Percentiles rank a stretch among this genome's conserved stretches.
These are phyloP conservation scores for Corythoichthys haematopterus DNA, from an alignment of 2,113 vertebrate species.

Conservation along the genomic window DNA sequence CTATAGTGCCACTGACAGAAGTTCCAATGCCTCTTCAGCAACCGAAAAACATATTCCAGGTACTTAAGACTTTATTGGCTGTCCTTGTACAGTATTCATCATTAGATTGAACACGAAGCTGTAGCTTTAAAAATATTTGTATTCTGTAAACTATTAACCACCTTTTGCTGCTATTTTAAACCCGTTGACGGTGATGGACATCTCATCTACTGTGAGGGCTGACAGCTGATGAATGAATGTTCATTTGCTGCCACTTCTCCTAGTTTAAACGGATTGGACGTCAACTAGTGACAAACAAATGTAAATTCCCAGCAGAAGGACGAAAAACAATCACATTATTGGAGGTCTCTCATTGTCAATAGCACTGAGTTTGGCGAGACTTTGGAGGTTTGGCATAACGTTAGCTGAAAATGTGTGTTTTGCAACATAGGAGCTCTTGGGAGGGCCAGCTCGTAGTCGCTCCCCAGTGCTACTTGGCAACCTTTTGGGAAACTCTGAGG, in stretches of 20 bases:
- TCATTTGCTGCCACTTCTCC: too few species aligned
- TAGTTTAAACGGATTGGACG: too few species aligned
- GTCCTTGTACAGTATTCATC: not conserved
- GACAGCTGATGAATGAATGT: too few species aligned
- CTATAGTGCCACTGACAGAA: slow-evolving; percentile 77
- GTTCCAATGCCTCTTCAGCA: slow-evolving; percentile 71
- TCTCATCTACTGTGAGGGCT: too few species aligned
- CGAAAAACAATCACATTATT: too few species aligned
- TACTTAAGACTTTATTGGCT: slow-evolving; percentile 40
- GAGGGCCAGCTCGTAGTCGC: slow-evolving; percentile 73
- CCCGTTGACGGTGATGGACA: too few species aligned
- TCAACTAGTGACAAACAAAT: too few species aligned
- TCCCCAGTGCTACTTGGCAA: slow-evolving; percentile 80
- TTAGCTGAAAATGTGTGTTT: not conserved
- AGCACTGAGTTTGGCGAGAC: not conserved
- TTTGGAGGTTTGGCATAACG: not conserved
- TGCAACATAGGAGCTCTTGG: slow-evolving; percentile 81
- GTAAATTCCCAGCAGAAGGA: too few species aligned
- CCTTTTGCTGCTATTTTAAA: too few species aligned
- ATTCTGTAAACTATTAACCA: not conserved
- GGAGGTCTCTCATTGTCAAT: too few species aligned
- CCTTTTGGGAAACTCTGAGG: slow-evolving; percentile 79
- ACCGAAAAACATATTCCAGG: slow-evolving; percentile 91
- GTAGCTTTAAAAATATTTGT: not conserved
- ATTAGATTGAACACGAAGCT: not conserved